These are phyloP conservation scores for Leptopilina boulardi DNA, from an alignment of 1,140 invertebrate genomes.

Conservation along the genomic window DNA sequence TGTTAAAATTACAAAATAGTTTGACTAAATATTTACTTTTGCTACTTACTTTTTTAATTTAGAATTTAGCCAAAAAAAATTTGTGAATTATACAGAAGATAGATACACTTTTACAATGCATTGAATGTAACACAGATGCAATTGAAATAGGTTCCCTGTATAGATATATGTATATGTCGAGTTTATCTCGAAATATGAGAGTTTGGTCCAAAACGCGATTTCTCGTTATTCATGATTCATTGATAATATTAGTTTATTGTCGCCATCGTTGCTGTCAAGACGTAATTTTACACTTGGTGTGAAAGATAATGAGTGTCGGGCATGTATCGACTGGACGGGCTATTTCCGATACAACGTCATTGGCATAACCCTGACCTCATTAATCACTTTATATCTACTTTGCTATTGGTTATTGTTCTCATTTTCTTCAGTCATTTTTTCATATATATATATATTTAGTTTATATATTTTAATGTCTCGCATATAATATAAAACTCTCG, in stretches of 20 bases:
- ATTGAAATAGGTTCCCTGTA: no score
- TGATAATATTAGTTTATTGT: conserved; percentile 16
- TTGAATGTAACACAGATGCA: no score
- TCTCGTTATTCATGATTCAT: conserved; percentile 24
- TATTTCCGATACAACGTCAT: conserved; percentile 25
- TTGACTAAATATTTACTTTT: no score
- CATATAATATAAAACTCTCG: neutral
- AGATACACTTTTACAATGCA: no score
- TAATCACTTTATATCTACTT: conserved; percentile 6
- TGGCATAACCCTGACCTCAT: conserved; percentile 19
- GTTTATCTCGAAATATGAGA: conserved; percentile 20
- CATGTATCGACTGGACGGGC: conserved; percentile 15
- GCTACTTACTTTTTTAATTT: no score
- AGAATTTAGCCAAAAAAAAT: no score
- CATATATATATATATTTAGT: no score
- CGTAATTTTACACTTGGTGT: conserved; percentile 4
- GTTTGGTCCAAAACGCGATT: conserved; percentile 22
- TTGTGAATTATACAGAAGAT: no score
- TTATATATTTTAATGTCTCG: neutral
- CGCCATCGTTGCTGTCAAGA: conserved; percentile 2
- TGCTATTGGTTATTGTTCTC: neutral
- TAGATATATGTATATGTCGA: neutral
- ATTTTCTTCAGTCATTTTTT: neutral
- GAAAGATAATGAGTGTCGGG: neutral
- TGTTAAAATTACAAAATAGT: no score